Base-by-base conservation (phyloP, 1,140 invertebrate species). In the Daktulosphaira vitifoliae region DNA sequence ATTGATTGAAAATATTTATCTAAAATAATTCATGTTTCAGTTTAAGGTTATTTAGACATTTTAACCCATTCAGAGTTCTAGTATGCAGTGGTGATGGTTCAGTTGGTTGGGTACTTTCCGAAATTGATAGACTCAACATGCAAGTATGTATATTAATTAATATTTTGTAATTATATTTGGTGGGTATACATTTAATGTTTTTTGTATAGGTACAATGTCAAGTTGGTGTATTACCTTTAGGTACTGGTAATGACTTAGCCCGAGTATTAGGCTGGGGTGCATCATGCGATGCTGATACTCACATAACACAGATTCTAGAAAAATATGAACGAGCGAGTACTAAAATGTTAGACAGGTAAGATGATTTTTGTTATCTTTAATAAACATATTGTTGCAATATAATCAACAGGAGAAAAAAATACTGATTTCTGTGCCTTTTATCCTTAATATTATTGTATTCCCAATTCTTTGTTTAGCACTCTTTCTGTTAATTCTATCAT, bases 261-360 rank as follows among this genome's bases (percentile, higher is more conserved):
- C 77, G 94, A 18, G 92, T 96, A 0, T 77, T 97, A 8, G 93
- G 94, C n/a, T 97, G 93, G 93, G 93, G 94, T 18, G 84, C 90
- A 9, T 89, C 89, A 1, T 97, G 93, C 74, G 93, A 97, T 72
- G 92, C 96, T 73, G 94, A 96, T 70, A 87, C 92, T 6, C 90
- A 96, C 76, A 78, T 97, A 44, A 89, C 91, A 15, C 87, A 92
- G 70, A 80, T 96, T 26, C 76, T 98, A 7, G 92, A 97, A 72
- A 87, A 90, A 67, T 92, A 96, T 73, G 94, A 97, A 77, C 86
- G 90, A 70, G 92, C 93, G 8, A 88, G 92, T 68, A 94, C 92
- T 42, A 96, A 96, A 78, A 95, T 96, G 86, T 78, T 98, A 26
- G 94, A 98, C 76, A 85, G 92, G 81, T 87, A 52, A 72, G 65